Conservation (phyloP, 2,113 vertebrate genomes). For the Pogonocichla stellata region DNA sequence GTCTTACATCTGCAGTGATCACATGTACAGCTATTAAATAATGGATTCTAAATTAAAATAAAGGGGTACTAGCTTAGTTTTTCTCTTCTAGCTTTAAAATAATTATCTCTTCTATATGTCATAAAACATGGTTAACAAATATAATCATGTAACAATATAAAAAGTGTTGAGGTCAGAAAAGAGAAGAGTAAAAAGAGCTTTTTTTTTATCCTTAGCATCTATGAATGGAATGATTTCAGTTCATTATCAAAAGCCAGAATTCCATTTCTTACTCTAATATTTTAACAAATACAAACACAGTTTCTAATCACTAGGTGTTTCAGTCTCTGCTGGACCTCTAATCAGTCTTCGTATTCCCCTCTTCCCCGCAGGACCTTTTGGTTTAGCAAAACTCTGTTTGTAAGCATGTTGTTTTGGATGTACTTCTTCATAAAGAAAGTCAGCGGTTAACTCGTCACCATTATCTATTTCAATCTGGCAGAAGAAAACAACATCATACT, state of each 20-base stretch:
- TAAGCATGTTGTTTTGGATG: constrained; percentile 97
- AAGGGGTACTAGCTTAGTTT: neutral
- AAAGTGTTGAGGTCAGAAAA: constrained; percentile 22
- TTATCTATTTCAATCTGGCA: constrained; percentile 93
- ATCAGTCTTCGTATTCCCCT: constrained; percentile 90
- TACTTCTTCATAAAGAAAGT: constrained; percentile 95
- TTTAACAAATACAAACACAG: neutral
- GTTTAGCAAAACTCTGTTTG: constrained; percentile 94
- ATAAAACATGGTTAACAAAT: constrained; percentile 10
- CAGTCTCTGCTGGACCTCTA: constrained; percentile 82
- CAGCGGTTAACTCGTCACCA: constrained; percentile 90
- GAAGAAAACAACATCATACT: neutral
- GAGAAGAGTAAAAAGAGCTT: constrained; percentile 22
- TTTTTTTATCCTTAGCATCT: neutral
- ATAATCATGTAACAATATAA: constrained; percentile 12
- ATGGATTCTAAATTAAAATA: neutral
- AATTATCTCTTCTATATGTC: constrained; percentile 6
- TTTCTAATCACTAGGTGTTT: constrained; percentile 79
- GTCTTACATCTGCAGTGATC: neutral
- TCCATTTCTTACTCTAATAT: constrained; percentile 15
- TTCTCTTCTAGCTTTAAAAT: neutral
- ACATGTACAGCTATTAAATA: constrained; percentile 1
- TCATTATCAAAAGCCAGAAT: constrained; percentile 63
- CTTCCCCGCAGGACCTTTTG: constrained; percentile 91
- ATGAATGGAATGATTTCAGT: constrained; percentile 73